Evolutionary conservation across 64 coral and sea anemone species (phyloP), one percentile per base, ranked within the genome.

Genomic region (Pocillopora damicornis): DNA sequence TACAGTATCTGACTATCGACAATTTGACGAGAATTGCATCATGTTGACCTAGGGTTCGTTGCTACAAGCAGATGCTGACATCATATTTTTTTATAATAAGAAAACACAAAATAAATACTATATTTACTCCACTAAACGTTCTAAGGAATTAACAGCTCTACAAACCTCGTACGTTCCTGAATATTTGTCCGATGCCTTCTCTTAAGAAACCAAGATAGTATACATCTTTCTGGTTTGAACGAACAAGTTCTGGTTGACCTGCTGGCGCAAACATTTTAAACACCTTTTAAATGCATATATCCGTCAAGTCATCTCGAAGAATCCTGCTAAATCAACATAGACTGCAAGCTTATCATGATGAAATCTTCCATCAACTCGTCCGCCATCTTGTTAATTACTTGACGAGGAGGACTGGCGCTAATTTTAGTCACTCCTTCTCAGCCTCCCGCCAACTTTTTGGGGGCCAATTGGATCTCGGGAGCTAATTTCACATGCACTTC

Each of bases 141-240:
- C 72, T 9, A 73, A 57, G 25, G 11, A 86, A 73, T 58, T 35
- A 14, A 34, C 6, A 1, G 5, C 34, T 51, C 0, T 51, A 22
- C 85, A 74, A 80, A 96, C 94, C 94, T 90, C 56, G 73, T 66
- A 93, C 58, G 88, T 93, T 89, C 35, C 94, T 89, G 62, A 82
- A 97, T 45, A 97, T 86, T 65, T 97, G 94, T 59, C 91, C 94
- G 17, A 93, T 60, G 11, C 59, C 80, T 77, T 97, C 94, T n/a
- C 94, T 87, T n/a, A 97, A 78, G 58, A 89, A 93, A 73, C 90
- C 89, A 34, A 87, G 59, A 88, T 97, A 97, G 58, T 87, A 93
- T 13, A 90, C 73, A 69, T 97, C 94, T 90, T 97, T 97, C 81
- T 97, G 94, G 73, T 97, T 97, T 20, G 94, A 87, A 14, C 94